These are phyloP conservation scores for Plusia festucae DNA, from an alignment of 2,888 invertebrate genomes.

Conservation along the genomic window DNA sequence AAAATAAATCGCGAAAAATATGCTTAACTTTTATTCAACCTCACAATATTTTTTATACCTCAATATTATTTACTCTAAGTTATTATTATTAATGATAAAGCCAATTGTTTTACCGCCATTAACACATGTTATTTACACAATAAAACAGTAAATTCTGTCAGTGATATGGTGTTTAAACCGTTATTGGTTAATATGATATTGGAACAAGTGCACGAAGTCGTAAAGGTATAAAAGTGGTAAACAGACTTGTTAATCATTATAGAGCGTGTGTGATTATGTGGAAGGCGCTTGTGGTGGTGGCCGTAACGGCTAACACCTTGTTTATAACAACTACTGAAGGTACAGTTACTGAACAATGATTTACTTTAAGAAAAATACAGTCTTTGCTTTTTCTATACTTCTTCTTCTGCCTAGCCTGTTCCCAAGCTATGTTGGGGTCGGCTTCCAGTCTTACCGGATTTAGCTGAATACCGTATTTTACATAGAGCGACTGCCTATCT, in stretches of 20 bases:
- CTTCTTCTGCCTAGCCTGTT: too few relatives aligned
- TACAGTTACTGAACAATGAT: conserved; percentile 34
- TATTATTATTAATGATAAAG: conserved; percentile 6
- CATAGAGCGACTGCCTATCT: too few relatives aligned
- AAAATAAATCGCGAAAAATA: conserved; percentile 1
- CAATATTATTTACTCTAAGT: neutral
- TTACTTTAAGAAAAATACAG: neutral
- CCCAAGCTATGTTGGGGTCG: too few relatives aligned
- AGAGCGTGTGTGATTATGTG: conserved; percentile 64
- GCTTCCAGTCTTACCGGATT: too few relatives aligned
- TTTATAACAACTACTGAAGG: conserved; percentile 56
- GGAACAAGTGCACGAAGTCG: conserved; percentile 67
- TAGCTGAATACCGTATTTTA: too few relatives aligned
- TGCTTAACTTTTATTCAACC: neutral
- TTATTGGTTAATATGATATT: conserved; percentile 54
- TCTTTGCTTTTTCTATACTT: too few relatives aligned
- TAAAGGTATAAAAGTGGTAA: conserved; percentile 68
- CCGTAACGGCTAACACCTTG: conserved; percentile 54
- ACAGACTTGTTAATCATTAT: conserved; percentile 50
- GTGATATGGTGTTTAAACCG: conserved; percentile 18
- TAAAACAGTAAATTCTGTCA: conserved; percentile 5
- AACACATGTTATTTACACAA: conserved; percentile 15
- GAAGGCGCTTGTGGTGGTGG: conserved; percentile 62
- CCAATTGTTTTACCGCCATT: conserved; percentile 4
- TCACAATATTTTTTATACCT: neutral